phyloP scores from a whole-genome alignment of 1,140 invertebrate genomes.

The Drosophila auraria region DNA sequence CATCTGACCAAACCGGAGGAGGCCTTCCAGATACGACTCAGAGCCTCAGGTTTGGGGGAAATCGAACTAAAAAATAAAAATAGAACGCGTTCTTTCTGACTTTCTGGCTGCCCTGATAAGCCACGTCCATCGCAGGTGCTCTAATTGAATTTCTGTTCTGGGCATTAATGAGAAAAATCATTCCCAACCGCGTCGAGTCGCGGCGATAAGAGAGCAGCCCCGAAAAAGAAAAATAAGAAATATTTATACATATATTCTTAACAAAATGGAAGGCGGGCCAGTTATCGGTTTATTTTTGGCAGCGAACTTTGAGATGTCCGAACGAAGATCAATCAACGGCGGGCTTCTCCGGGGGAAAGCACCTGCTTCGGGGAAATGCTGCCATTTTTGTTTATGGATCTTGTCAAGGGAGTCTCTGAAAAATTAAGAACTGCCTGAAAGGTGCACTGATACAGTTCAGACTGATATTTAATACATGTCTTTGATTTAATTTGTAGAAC shows the following conservation, averaged over 20 bases:
- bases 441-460: background rate
- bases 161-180: constrained; percentile 60
- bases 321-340: constrained; percentile 20
- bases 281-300: constrained; percentile 12
- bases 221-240: constrained; percentile 5
- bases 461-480: background rate
- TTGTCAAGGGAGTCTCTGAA: background rate
- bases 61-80: constrained; percentile 3
- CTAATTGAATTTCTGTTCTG: constrained; percentile 53
- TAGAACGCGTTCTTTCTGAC: constrained; percentile 12
- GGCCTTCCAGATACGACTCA: constrained; percentile 45
- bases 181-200: constrained; percentile 7
- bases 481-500: background rate
- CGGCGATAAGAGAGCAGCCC: constrained; percentile 41
- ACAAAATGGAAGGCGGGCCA: constrained; percentile 19
- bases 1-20: constrained; percentile 49
- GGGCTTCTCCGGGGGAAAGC: constrained; percentile 4
- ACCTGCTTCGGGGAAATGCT: constrained; percentile 9
- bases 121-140: constrained; percentile 53
- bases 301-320: constrained; percentile 48
- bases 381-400: background rate
- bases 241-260: background rate
- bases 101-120: constrained; percentile 36
- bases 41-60: constrained; percentile 13
- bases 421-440: background rate